Base-by-base conservation (phyloP, 2,888 invertebrate genomes). In the Mylabris sibirica region DNA sequence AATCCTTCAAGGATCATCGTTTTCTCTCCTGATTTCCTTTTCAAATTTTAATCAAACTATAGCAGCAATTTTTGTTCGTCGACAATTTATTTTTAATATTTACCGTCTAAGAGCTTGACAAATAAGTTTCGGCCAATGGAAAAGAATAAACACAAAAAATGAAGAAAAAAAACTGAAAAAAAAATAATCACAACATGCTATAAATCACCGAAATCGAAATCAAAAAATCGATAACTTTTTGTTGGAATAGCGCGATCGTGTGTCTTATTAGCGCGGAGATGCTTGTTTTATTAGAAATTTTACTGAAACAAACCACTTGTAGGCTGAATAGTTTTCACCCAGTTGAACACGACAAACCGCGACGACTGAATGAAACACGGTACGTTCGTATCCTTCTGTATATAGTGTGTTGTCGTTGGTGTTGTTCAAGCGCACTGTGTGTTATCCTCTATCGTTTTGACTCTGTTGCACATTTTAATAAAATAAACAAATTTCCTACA, bases 311-410 rank as follows among this genome's bases (percentile, higher is more conserved):
- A 70, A 70, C 70, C 70, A 70, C 70, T 70, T 70, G 67, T 65
- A 30, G 4, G 30, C 67, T 59, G 65, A 53, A 64, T 35, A 44
- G 22, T 49, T 63, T 35, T 57, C 59, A 49, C 44, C 63, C 63
- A 61, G 70, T 66, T 69, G 70, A 74, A 72, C 72, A 72, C 73
- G 70, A 67, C 60, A 68, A 65, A 72, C 64, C 72, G 73, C 73
- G 73, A 70, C 70, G 70, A 74, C 73, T 72, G 73, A 74, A 74
- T 74, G 73, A 63, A 73, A 69, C 63, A 65, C 64, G 65, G 67
- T 64, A 61, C 70, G 65, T 65, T 64, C 65, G 30, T 60, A 63
- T 70, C 70, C 70, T 70, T 67, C 65, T 67, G 67, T 70, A 62
- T 70, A 70, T 67, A 67, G 67, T 60, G 17, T 6, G 8, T n/a